Percentiles rank a stretch among this genome's conserved stretches.
phyloP scores from a whole-genome alignment of 2,797 vertebrate genomes.

The Eupleurogrammus muticus region DNA sequence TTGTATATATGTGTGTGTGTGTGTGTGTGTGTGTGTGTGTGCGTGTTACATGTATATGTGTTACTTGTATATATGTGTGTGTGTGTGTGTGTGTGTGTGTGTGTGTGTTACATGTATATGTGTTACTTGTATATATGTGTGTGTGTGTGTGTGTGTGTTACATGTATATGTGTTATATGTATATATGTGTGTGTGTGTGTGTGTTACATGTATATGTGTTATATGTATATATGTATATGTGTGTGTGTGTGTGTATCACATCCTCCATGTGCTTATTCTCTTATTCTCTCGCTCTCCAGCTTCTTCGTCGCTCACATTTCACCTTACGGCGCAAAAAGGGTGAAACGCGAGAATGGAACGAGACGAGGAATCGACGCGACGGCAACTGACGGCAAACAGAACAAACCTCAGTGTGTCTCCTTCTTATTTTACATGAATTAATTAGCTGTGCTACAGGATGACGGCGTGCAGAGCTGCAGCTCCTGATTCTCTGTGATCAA shows the following conservation, averaged over 20 bases:
- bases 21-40: constrained; percentile 1
- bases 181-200: too few species aligned
- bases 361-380: constrained; percentile 6
- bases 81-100: constrained; percentile 1
- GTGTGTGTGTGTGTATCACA: not conserved
- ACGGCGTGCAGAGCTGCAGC: not conserved
- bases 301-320: not conserved
- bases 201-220: too few species aligned
- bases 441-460: not conserved
- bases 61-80: too few species aligned
- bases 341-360: constrained; percentile 31
- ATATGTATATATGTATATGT: too few species aligned
- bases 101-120: too few species aligned
- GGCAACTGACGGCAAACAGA: not conserved
- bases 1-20: constrained; percentile 21
- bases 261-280: constrained; percentile 14
- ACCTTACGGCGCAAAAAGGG: not conserved
- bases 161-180: too few species aligned
- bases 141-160: constrained; percentile 8
- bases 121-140: constrained; percentile 17
- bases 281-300: too few species aligned
- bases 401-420: not conserved
- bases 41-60: too few species aligned
- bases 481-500: not conserved
- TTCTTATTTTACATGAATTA: not conserved